phyloP scores from a whole-genome alignment of 1,140 invertebrate genomes.

The Atopsyche davidsoni region DNA sequence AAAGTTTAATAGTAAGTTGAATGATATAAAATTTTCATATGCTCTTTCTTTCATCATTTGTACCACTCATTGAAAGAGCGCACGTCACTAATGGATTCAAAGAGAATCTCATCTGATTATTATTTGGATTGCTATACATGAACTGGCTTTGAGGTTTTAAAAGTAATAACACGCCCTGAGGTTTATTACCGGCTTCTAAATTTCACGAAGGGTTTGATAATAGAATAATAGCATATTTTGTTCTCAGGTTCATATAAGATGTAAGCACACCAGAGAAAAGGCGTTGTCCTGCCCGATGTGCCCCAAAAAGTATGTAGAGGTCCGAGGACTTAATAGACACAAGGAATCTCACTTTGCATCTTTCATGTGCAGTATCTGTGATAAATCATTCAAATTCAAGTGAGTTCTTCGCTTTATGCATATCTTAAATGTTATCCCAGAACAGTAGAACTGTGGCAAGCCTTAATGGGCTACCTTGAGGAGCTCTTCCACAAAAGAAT shows the following conservation, averaged over 20 bases:
- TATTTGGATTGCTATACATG: no score
- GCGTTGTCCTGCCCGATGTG: constrained; percentile 8
- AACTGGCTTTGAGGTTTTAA: neutral
- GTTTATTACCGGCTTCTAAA: neutral
- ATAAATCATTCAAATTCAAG: constrained; percentile 19
- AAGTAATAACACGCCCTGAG: neutral
- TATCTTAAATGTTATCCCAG: constrained; percentile 1
- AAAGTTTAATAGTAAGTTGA: constrained; percentile 2
- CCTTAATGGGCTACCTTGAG: no score
- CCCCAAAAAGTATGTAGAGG: constrained; percentile 14
- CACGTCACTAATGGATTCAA: no score
- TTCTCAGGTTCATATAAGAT: constrained; percentile 18
- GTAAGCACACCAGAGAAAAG: constrained; percentile 16
- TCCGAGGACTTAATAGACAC: constrained; percentile 15
- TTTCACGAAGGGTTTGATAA: no score
- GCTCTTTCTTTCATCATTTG: no score
- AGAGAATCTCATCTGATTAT: no score
- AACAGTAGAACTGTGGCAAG: neutral
- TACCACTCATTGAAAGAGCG: no score
- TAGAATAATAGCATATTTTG: neutral
- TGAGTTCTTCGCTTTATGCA: constrained; percentile 9
- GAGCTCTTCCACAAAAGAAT: no score
- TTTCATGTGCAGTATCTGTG: constrained; percentile 15
- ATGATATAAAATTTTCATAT: neutral
- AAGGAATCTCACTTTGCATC: constrained; percentile 2